phyloP scores from a whole-genome alignment of 1,140 invertebrate genomes.

The Parapsyche elsis region DNA sequence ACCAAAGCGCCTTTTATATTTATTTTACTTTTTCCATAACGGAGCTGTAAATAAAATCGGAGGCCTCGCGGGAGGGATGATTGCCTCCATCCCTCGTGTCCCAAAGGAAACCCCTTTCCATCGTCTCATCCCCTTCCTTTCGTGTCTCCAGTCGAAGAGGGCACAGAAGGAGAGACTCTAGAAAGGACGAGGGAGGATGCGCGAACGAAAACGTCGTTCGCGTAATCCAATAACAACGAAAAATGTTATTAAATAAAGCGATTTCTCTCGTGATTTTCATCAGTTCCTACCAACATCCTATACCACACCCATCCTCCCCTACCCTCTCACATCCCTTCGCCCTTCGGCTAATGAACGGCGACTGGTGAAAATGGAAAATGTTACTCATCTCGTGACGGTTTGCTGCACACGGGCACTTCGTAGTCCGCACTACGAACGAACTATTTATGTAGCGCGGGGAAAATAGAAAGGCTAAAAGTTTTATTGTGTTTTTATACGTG shows the following conservation, averaged over 20 bases:
- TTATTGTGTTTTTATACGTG: no score
- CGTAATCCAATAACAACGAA: constrained; percentile 18
- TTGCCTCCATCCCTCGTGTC: constrained; percentile 15
- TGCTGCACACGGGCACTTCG: background rate
- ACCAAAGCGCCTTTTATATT: constrained; percentile 4
- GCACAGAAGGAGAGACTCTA: no score
- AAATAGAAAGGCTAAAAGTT: no score
- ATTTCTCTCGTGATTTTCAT: constrained; percentile 11
- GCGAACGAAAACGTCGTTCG: constrained; percentile 14
- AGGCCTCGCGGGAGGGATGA: constrained; percentile 6
- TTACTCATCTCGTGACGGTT: background rate
- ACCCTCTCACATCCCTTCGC: background rate
- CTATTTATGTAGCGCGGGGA: no score
- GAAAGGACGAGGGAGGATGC: background rate
- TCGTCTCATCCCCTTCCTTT: background rate
- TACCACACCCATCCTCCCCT: no score
- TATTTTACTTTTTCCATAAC: background rate
- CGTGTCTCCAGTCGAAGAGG: background rate
- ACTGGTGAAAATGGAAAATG: background rate
- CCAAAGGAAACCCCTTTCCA: background rate
- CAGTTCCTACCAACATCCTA: no score
- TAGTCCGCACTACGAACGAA: no score
- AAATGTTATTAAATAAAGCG: constrained; percentile 29
- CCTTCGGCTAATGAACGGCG: background rate
- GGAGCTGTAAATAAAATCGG: constrained; percentile 21